phyloP scores from a whole-genome alignment of 2,888 invertebrate species.

The Aquatica leii region DNA sequence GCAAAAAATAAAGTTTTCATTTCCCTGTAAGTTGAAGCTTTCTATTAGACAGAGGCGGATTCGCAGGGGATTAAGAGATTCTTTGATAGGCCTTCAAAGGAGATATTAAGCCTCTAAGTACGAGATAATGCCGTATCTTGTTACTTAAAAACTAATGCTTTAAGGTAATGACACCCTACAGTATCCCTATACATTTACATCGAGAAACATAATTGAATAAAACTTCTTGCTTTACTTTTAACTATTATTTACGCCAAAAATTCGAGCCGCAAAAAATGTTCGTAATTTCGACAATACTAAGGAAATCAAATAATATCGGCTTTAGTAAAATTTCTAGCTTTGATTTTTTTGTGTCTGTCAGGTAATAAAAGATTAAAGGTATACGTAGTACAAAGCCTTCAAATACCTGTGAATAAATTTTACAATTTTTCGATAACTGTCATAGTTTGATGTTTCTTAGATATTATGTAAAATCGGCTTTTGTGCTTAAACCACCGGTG shows the following conservation, averaged over 20 bases:
- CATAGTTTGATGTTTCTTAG: constrained; percentile 30
- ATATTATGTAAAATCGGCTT: constrained; percentile 24
- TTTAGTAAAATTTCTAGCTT: no score
- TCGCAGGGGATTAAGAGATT: constrained; percentile 31
- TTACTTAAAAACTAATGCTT: constrained; percentile 39
- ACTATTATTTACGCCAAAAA: neutral
- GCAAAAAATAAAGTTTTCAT: constrained; percentile 13
- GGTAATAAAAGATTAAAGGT: constrained; percentile 20
- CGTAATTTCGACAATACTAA: neutral
- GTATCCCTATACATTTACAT: constrained; percentile 5
- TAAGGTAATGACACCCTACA: constrained; percentile 28
- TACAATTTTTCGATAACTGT: constrained; percentile 28
- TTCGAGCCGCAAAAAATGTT: neutral
- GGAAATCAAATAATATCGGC: no score
- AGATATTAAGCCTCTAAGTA: constrained; percentile 44
- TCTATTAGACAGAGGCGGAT: constrained; percentile 26
- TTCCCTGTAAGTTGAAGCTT: constrained; percentile 25
- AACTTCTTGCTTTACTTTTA: neutral
- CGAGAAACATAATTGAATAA: constrained; percentile 8
- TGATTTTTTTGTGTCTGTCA: constrained; percentile 1
- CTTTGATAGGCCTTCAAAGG: constrained; percentile 44
- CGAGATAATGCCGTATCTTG: constrained; percentile 44
- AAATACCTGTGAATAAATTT: constrained; percentile 28
- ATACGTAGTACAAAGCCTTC: no score
- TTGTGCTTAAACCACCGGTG: constrained; percentile 12